A percentile compares a stretch with the other conserved stretches of the same genome.
phyloP scores from a whole-genome alignment of 2,113 vertebrate genomes.

The Ifrita kowaldi region DNA sequence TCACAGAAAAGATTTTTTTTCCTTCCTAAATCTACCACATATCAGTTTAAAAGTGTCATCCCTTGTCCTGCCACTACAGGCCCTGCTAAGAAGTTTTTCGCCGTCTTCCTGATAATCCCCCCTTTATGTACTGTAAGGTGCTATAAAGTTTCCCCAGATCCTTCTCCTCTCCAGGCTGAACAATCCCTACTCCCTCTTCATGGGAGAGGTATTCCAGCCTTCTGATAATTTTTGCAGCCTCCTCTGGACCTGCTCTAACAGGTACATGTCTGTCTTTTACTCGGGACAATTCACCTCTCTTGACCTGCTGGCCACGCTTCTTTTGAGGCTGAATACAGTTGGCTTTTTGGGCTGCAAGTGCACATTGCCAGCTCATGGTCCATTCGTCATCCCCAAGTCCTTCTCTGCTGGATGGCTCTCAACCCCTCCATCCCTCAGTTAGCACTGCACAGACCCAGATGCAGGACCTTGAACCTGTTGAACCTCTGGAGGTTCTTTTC shows the following conservation, averaged over 20 bases:
- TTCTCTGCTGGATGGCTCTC: not conserved
- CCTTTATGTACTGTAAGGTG: not conserved
- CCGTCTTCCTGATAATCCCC: not conserved
- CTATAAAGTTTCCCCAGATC: not conserved
- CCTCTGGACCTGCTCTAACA: not conserved
- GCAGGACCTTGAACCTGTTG: not conserved
- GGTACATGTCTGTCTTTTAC: not conserved
- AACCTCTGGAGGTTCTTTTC: not conserved
- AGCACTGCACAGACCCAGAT: not conserved
- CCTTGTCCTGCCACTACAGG: not conserved
- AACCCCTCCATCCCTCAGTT: not conserved
- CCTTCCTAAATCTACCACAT: not conserved
- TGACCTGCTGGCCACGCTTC: rapidly evolving
- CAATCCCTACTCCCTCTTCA: not conserved
- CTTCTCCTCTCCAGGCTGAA: not conserved
- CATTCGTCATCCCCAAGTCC: not conserved
- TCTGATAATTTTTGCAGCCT: not conserved
- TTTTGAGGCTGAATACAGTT: not conserved
- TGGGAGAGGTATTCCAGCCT: not conserved
- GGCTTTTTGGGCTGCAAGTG: not conserved
- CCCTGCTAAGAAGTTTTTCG: not conserved
- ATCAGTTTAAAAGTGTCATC: not conserved
- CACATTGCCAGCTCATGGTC: rapidly evolving
- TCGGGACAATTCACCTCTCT: not conserved
- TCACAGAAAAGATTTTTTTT: not conserved